Evolutionary conservation across 1,140 invertebrate genomes (phyloP).

Genomic region (Drosophila dunni): DNA sequence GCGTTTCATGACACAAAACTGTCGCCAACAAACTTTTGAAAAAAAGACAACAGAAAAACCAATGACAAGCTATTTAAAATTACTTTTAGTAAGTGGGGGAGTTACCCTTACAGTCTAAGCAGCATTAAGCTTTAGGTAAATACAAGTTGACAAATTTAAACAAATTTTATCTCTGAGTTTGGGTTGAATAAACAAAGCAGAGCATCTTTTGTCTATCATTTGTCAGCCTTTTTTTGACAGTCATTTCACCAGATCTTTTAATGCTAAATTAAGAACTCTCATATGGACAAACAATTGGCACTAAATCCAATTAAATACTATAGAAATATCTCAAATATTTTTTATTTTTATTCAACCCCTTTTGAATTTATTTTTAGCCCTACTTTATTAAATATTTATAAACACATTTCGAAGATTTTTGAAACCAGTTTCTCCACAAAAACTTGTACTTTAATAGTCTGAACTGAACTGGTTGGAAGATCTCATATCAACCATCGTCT

Average conservation of each 20-base stretch:
- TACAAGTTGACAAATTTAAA: background rate
- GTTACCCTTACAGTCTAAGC: background rate
- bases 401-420: background rate
- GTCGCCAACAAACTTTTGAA: conserved; percentile 21
- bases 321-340: no score
- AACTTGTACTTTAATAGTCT: conserved; percentile 3
- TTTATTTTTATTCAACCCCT: no score
- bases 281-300: no score
- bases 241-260: background rate
- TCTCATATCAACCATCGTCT: background rate
- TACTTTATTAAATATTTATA: no score
- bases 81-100: background rate
- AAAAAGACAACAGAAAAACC: background rate
- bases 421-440: conserved; percentile 4
- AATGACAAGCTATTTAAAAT: conserved; percentile 23
- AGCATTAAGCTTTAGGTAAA: background rate
- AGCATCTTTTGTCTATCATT: background rate
- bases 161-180: background rate
- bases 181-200: background rate
- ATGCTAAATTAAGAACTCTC: no score
- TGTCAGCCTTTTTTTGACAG: background rate
- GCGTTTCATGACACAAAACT: conserved; percentile 33
- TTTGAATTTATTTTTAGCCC: no score
- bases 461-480: background rate
- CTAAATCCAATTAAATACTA: no score